Conservation (phyloP, 1,140 invertebrate genomes). For the Macrobrachium nipponense region DNA sequence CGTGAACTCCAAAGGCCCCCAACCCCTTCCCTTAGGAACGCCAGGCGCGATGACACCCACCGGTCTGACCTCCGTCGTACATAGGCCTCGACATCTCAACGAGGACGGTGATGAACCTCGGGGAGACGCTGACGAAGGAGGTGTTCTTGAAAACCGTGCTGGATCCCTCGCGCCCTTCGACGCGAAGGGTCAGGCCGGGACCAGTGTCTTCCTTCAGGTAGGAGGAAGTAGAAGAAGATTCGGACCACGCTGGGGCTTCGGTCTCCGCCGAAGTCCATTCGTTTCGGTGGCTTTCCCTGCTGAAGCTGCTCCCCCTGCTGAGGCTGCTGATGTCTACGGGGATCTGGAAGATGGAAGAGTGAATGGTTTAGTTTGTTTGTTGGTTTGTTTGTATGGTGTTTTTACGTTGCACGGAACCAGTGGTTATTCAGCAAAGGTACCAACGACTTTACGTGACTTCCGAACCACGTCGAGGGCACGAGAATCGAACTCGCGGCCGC, state of each 20-base stretch:
- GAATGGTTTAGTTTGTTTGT: no score
- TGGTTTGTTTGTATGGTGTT: no score
- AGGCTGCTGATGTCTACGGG: neutral
- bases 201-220: no score
- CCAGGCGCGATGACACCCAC: slow-evolving; percentile 64
- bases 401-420: no score
- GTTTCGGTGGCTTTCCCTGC: neutral
- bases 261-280: no score
- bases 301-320: neutral
- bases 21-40: neutral
- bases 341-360: neutral
- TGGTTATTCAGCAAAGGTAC: no score
- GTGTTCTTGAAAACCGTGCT: slow-evolving; percentile 67
- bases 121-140: slow-evolving; percentile 66
- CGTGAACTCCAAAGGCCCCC: no score
- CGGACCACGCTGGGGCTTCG: no score
- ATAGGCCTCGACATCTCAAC: slow-evolving; percentile 69
- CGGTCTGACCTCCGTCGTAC: slow-evolving; percentile 68
- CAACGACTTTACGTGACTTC: no score
- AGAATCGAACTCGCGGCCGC: no score
- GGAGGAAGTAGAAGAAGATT: no score
- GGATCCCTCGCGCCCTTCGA: slow-evolving; percentile 68
- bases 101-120: slow-evolving; percentile 69
- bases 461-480: no score
- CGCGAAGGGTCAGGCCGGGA: slow-evolving; percentile 62